Base-by-base conservation (phyloP, 2,113 vertebrate species). In the Haplochromis burtoni region DNA sequence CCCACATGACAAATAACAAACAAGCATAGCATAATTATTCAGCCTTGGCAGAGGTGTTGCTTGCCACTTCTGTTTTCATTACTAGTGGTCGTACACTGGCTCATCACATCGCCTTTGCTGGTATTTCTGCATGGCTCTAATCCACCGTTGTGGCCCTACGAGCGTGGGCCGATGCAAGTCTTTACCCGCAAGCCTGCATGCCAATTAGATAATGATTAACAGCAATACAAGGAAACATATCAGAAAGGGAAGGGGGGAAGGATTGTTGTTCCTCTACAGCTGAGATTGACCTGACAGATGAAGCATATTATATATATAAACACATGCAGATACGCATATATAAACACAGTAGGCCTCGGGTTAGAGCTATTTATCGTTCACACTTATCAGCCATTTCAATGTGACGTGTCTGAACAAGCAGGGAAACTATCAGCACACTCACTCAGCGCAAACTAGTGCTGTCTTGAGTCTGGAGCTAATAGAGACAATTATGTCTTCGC, bases 151-250 rank as follows among this genome's bases (percentile, higher is more conserved):
- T 76, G 80, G 73, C 87, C 80, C 84, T 78, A 11, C 21, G 26
- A 81, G 89, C 47, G 59, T 85, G 91, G 87, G 89, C 79, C 86
- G 38, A 84, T 80, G 81, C 86, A 79, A 85, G 81, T 29, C 66
- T 88, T 86, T 71, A 78, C 16, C 45, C 5, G 10, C 76, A 17
- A 81, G 40, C 79, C 71, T 83, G 88, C 88, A 88, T 90, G 85
- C 84, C 80, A 91, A 93, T 93, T 90, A 94, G 81, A 85, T 47
- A 29, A 87, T 89, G 89, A 94, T 92, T 89, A 94, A 89, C 83
- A 89, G 87, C 85, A 80, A 81, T 16, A 17, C 54, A 66, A 83
- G 71, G 47, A 88, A 40, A 80, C n/a, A 11, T 87, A 78, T 49
- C 24, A 49, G 71, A 10, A 51, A 68, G n/a, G 12, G 12, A 45